Evolutionary conservation across 2,797 vertebrate species (phyloP).

Genomic region (Sparidentex hasta): DNA sequence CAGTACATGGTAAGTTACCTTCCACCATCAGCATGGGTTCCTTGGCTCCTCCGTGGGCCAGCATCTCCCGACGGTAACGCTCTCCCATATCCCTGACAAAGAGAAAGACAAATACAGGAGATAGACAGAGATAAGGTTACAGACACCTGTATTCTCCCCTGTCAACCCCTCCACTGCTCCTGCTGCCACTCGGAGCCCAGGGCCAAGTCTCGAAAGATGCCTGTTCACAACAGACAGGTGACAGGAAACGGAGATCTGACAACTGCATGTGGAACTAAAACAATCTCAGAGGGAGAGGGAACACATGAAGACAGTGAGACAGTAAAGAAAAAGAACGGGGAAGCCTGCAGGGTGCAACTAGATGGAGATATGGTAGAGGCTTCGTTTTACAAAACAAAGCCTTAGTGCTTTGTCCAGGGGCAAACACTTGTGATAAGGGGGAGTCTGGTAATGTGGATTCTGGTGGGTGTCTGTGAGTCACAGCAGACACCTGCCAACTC

Average conservation of each 20-base stretch:
- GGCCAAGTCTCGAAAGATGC: constrained; percentile 41
- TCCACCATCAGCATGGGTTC: constrained; percentile 96
- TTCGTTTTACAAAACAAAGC: constrained; percentile 55
- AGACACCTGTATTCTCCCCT: constrained; percentile 64
- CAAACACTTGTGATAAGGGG: constrained; percentile 37
- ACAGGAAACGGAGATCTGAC: constrained; percentile 64
- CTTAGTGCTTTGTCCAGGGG: constrained; percentile 39
- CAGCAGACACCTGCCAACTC: constrained; percentile 54
- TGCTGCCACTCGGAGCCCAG: constrained; percentile 22
- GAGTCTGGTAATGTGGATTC: constrained; percentile 29
- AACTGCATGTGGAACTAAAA: constrained; percentile 65
- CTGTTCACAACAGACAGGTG: constrained; percentile 56
- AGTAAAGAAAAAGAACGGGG: constrained; percentile 1
- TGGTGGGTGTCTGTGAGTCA: constrained; percentile 41
- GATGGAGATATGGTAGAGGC: not conserved
- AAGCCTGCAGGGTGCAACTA: constrained; percentile 12
- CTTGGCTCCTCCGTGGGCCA: constrained; percentile 94
- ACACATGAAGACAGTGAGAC: constrained; percentile 21
- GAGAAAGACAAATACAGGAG: constrained; percentile 58
- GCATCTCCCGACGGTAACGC: constrained; percentile 95
- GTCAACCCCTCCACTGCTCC: not conserved
- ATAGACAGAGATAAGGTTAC: constrained; percentile 74
- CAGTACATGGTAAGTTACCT: constrained; percentile 83
- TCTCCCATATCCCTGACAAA: constrained; percentile 93
- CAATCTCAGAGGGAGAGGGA: constrained; percentile 25